Conservation (phyloP, 2,888 invertebrate genomes). For the Lydus trimaculatus region DNA sequence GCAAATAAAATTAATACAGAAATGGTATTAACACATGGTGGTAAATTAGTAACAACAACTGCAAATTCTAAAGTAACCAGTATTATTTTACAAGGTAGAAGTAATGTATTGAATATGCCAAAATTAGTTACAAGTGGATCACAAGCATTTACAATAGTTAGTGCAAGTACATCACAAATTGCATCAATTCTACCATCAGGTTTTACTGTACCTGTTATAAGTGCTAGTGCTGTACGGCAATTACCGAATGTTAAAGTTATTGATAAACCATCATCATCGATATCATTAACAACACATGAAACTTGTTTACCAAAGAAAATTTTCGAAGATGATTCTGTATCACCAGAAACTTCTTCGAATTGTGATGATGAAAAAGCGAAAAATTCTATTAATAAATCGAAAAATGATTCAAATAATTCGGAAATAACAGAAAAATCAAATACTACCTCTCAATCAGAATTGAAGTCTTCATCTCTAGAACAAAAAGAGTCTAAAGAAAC, state of each 20-base stretch:
- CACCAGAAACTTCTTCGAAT: conserved; percentile 64
- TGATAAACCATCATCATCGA: conserved; percentile 58
- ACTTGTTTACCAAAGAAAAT: conserved; percentile 71
- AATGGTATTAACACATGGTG: conserved; percentile 47
- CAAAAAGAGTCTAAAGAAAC: background rate
- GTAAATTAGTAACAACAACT: conserved; percentile 49
- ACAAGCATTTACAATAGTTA: conserved; percentile 57
- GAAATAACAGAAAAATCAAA: conserved; percentile 9
- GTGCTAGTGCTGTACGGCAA: conserved; percentile 59
- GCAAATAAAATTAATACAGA: conserved; percentile 39
- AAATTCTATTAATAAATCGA: conserved; percentile 49
- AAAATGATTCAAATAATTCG: conserved; percentile 37
- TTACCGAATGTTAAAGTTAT: conserved; percentile 59
- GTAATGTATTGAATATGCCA: conserved; percentile 52
- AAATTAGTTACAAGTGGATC: conserved; percentile 53
- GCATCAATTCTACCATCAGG: conserved; percentile 55
- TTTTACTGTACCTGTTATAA: conserved; percentile 58
- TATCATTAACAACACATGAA: conserved; percentile 67
- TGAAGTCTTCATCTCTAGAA: background rate
- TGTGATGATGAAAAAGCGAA: conserved; percentile 59
- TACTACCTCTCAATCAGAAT: conserved; percentile 2
- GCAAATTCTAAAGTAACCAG: conserved; percentile 48
- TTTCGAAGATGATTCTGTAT: conserved; percentile 72
- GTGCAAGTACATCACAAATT: conserved; percentile 56
- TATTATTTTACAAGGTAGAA: conserved; percentile 52